Conservation (phyloP, 2,113 vertebrate genomes). For the Centrocercus urophasianus region DNA sequence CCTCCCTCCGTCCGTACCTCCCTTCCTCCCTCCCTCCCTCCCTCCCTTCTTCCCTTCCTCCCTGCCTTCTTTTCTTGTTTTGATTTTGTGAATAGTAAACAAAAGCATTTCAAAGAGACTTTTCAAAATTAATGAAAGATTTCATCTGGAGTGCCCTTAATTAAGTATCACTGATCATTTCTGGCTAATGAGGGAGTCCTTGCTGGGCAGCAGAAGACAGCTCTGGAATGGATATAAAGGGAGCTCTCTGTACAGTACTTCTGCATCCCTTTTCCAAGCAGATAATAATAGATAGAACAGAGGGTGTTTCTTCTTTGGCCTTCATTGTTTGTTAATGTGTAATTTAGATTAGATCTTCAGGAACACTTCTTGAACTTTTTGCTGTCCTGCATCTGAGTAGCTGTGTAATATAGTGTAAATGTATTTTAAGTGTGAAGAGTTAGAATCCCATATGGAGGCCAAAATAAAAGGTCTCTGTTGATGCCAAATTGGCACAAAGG, state of each 20-base stretch:
- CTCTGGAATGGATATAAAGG: neutral
- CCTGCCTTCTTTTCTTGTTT: neutral
- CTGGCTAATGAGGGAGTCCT: neutral
- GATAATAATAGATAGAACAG: neutral
- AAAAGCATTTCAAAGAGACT: neutral
- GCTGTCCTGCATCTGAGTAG: neutral
- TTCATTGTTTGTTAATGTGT: neutral
- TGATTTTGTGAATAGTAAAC: neutral
- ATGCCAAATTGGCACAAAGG: neutral
- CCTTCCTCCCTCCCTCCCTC: neutral
- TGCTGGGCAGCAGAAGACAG: neutral
- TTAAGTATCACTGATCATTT: neutral
- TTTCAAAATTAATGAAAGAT: neutral
- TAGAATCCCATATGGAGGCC: rapidly evolving
- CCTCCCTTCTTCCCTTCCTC: no score
- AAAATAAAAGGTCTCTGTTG: neutral
- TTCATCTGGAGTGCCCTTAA: neutral
- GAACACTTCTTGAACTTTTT: neutral
- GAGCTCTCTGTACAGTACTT: neutral
- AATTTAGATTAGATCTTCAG: neutral
- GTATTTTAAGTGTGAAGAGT: neutral
- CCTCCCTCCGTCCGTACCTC: no score
- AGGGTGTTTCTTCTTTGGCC: neutral
- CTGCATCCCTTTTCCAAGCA: neutral
- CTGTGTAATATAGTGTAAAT: neutral